Evolutionary conservation across 2,888 invertebrate species (phyloP).

Genomic region (Malthinus seriepunctatus): DNA sequence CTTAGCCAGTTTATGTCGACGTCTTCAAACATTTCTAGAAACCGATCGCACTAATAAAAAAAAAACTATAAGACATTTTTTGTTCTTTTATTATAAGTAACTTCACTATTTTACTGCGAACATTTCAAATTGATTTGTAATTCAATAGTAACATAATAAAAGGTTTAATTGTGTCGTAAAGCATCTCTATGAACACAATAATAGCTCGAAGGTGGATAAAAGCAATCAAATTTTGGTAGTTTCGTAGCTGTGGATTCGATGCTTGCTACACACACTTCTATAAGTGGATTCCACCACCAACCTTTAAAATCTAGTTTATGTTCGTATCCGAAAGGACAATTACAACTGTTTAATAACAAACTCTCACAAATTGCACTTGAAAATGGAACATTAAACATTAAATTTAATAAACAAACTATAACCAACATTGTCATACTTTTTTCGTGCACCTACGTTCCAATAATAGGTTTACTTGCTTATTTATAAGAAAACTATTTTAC

Average conservation of each 20-base stretch:
- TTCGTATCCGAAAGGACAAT: slow-evolving; percentile 22
- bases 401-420: not conserved
- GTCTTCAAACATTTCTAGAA: too few species aligned
- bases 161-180: slow-evolving; percentile 3
- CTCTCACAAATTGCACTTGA: not conserved
- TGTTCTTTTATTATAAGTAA: too few species aligned
- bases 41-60: too few species aligned
- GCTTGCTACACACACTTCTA: slow-evolving; percentile 24
- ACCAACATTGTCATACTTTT: not conserved
- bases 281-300: slow-evolving; percentile 26
- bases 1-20: too few species aligned
- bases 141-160: too few species aligned
- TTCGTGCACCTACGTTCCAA: not conserved
- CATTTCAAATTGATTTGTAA: too few species aligned
- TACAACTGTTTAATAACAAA: slow-evolving; percentile 6
- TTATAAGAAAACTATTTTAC: not conserved
- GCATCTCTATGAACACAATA: slow-evolving; percentile 13
- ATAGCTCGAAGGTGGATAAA: slow-evolving; percentile 16
- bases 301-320: slow-evolving; percentile 23
- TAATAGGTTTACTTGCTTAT: not conserved
- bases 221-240: slow-evolving; percentile 27
- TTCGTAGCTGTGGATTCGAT: slow-evolving; percentile 20
- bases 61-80: too few species aligned
- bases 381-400: not conserved
- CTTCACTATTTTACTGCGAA: too few species aligned